Evolutionary conservation across 2,113 vertebrate species (phyloP).

Genomic region (Azemiops feae): DNA sequence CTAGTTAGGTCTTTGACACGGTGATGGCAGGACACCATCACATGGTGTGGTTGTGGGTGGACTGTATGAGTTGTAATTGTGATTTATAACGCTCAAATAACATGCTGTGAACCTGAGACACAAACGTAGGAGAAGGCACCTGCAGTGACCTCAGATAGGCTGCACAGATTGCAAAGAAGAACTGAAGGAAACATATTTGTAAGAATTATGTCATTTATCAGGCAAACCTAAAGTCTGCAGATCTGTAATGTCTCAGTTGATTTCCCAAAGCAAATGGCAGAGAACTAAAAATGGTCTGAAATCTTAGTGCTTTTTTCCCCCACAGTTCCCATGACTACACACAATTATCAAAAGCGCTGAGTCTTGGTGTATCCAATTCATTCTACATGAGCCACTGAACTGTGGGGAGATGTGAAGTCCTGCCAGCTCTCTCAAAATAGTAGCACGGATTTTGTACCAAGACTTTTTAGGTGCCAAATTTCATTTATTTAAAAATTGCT

Average conservation of each 20-base stretch:
- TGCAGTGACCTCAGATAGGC: not conserved
- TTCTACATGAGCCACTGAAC: not conserved
- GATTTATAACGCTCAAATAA: not conserved
- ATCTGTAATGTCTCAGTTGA: slow-evolving; percentile 6
- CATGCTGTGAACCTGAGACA: not conserved
- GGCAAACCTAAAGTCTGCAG: not conserved
- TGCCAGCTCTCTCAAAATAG: not conserved
- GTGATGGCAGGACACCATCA: not conserved
- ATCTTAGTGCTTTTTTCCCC: slow-evolving; percentile 13
- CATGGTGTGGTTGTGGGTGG: not conserved
- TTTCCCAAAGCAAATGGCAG: not conserved
- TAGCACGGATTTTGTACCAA: not conserved
- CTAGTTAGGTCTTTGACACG: not conserved
- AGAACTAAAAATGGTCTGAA: not conserved
- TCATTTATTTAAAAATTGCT: not conserved
- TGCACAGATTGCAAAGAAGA: not conserved
- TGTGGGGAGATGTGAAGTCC: slow-evolving; percentile 11
- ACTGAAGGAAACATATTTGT: not conserved
- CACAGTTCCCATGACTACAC: not conserved
- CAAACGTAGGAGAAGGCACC: not conserved
- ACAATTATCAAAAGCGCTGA: not conserved
- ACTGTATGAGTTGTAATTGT: not conserved
- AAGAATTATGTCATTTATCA: slow-evolving; percentile 2
- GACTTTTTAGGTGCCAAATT: not conserved
- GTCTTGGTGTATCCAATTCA: not conserved